A percentile compares a stretch with the other conserved stretches of the same genome.
Conservation (phyloP, 2,113 vertebrate species). For the Turnix velox region DNA sequence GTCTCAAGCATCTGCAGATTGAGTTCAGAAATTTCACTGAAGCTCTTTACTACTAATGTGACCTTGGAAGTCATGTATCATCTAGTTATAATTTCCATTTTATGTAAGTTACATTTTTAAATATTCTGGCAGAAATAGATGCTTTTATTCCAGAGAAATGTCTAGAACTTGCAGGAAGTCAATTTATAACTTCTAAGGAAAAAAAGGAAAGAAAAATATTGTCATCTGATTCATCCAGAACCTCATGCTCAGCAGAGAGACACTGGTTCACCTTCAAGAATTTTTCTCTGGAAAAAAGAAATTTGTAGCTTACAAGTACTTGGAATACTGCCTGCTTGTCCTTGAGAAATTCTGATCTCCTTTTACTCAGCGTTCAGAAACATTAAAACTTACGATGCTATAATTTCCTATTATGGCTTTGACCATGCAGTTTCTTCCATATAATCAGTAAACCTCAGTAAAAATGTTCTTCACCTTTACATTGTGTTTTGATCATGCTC, state of each 20-base stretch:
- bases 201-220: not conserved
- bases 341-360: not conserved
- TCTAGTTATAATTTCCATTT: not conserved
- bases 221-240: not conserved
- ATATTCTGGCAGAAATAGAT: not conserved
- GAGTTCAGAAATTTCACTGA: not conserved
- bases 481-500: not conserved
- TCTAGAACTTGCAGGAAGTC: not conserved
- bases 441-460: not conserved
- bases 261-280: not conserved
- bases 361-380: constrained; percentile 23
- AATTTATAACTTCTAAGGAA: not conserved
- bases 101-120: not conserved
- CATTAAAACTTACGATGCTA: constrained; percentile 21
- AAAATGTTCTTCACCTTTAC: not conserved
- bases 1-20: not conserved
- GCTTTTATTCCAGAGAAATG: not conserved
- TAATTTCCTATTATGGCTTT: not conserved
- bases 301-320: not conserved
- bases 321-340: not conserved
- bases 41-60: not conserved
- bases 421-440: not conserved
- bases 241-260: not conserved
- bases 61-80: not conserved
- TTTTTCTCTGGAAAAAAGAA: not conserved